Evolutionary conservation across 1,140 invertebrate genomes (phyloP).

Genomic region (Latrodectus geometricus): DNA sequence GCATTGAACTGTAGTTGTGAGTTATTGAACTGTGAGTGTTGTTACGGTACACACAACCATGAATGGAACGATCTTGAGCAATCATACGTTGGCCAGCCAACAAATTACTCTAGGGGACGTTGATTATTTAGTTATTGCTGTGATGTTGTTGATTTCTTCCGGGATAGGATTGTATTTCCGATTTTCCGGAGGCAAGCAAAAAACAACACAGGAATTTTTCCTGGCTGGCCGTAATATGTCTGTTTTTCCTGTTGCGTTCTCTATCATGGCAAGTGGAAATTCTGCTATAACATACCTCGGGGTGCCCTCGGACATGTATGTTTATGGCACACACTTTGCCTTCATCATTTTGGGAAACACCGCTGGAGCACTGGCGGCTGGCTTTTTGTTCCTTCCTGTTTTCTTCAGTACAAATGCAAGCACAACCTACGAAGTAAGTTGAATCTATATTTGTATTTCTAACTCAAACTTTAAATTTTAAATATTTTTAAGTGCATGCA

Average conservation of each 20-base stretch:
- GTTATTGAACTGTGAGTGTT: not conserved
- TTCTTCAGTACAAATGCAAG: conserved; percentile 87
- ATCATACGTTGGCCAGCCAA: not conserved
- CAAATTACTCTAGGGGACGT: not conserved
- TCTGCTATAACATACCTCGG: conserved; percentile 92
- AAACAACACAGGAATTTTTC: conserved; percentile 86
- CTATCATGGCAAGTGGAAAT: conserved; percentile 93
- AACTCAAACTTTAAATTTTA: not conserved
- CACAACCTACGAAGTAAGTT: conserved; percentile 81
- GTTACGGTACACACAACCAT: not conserved
- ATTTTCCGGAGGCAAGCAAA: conserved; percentile 87
- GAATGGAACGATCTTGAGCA: not conserved
- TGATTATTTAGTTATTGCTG: conserved; percentile 78
- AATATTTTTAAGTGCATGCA: conserved; percentile 39
- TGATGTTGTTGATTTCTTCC: conserved; percentile 70
- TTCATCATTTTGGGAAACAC: conserved; percentile 85
- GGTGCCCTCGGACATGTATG: conserved; percentile 86
- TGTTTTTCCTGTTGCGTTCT: conserved; percentile 83
- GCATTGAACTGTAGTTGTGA: not conserved
- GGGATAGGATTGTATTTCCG: conserved; percentile 84
- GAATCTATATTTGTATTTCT: not conserved
- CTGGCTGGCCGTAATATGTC: conserved; percentile 83
- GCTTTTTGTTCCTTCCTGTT: conserved; percentile 88
- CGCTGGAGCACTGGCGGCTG: conserved; percentile 82
- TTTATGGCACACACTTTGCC: conserved; percentile 81